Conservation (phyloP, 92 coral and sea anemone genomes). For the Meandrina meandrites region DNA sequence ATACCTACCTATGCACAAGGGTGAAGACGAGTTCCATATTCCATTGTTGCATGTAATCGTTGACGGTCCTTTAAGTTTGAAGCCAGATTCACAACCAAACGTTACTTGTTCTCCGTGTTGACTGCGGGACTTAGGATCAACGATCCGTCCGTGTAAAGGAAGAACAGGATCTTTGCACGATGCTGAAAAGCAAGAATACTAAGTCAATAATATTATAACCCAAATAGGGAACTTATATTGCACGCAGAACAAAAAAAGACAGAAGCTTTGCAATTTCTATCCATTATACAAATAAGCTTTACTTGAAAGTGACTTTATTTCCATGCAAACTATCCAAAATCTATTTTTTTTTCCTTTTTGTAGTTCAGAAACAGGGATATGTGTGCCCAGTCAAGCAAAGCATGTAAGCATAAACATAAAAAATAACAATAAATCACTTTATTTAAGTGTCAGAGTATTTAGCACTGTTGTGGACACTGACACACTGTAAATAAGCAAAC, state of each 20-base stretch:
- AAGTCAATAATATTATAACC: neutral
- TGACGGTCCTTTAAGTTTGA: neutral
- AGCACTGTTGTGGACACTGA: no score
- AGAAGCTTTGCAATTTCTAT: neutral
- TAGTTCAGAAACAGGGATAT: no score
- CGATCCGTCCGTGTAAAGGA: constrained; percentile 18
- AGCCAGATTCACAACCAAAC: constrained; percentile 37
- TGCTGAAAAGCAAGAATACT: neutral
- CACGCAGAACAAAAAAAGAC: neutral
- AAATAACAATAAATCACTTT: no score
- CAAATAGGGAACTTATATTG: neutral
- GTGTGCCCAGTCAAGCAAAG: no score
- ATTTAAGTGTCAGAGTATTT: no score
- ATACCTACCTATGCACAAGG: constrained; percentile 52
- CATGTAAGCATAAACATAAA: no score
- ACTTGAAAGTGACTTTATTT: no score
- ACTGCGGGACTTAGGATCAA: neutral
- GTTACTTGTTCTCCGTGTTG: constrained; percentile 21
- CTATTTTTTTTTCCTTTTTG: no score
- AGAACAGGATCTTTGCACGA: constrained; percentile 6
- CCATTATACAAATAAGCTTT: no score
- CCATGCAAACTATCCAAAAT: no score
- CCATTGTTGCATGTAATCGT: constrained; percentile 26
- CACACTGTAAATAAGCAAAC: no score
- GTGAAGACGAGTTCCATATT: constrained; percentile 50